These are phyloP conservation scores for Kryptolebias ocellatus DNA, from an alignment of 2,797 vertebrate genomes.

Conservation along the genomic window DNA sequence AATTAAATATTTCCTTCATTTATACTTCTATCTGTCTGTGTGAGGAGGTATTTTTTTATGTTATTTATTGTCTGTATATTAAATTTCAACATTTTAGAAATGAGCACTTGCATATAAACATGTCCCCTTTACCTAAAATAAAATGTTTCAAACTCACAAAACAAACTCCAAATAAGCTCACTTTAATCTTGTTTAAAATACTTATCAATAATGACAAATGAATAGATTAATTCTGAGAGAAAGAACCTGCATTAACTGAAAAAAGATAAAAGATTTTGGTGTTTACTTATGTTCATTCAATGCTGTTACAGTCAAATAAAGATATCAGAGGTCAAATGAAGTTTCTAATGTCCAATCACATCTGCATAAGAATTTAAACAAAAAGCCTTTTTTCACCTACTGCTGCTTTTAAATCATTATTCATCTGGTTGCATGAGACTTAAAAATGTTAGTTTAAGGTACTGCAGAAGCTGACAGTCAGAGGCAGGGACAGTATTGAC, in stretches of 20 bases:
- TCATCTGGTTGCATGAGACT: conserved; percentile 60
- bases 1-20: conserved; percentile 3
- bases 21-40: background rate
- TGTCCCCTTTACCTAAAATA: conserved; percentile 1
- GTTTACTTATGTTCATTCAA: background rate
- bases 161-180: background rate
- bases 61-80: background rate
- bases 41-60: background rate
- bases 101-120: background rate
- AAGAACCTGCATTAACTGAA: background rate
- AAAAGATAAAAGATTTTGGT: background rate
- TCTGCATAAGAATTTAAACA: conserved; percentile 7
- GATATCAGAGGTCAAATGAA: background rate
- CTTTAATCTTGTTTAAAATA: background rate
- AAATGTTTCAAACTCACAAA: conserved; percentile 5
- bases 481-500: conserved; percentile 16
- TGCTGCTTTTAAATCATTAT: conserved; percentile 27
- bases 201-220: no score
- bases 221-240: no score
- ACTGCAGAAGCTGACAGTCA: conserved; percentile 12
- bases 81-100: background rate
- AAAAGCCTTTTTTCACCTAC: conserved; percentile 35
- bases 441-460: conserved; percentile 39
- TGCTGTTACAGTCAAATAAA: no score
- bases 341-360: background rate